Evolutionary conservation across 1,140 invertebrate genomes (phyloP).

Genomic region (Dryas iulia): DNA sequence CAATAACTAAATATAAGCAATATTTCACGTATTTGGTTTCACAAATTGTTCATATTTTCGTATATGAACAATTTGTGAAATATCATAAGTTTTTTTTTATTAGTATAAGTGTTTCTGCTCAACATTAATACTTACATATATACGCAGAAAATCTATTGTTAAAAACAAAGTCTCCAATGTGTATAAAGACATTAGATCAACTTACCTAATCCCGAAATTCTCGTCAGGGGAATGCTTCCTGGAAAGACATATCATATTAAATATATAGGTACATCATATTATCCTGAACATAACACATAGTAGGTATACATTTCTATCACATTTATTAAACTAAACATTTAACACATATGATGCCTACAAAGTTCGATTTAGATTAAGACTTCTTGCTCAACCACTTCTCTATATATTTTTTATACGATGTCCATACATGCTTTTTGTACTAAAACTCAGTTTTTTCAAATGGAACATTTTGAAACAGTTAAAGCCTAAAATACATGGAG

Average conservation of each 20-base stretch:
- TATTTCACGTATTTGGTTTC: too few relatives aligned
- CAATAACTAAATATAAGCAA: too few relatives aligned
- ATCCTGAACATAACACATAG: background rate
- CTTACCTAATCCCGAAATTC: conserved; percentile 80
- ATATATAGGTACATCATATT: background rate
- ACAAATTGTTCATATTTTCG: too few relatives aligned
- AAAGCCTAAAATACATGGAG: conserved; percentile 22
- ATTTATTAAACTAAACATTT: background rate
- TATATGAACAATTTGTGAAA: too few relatives aligned
- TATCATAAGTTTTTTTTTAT: too few relatives aligned
- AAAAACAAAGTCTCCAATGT: background rate
- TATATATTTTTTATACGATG: background rate
- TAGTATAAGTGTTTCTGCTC: too few relatives aligned
- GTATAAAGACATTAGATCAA: background rate
- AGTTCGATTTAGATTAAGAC: background rate
- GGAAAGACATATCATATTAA: conserved; percentile 29
- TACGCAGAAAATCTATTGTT: too few relatives aligned
- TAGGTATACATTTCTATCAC: background rate
- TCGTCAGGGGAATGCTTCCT: conserved; percentile 80
- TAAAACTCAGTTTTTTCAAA: background rate
- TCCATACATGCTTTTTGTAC: background rate
- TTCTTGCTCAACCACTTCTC: background rate
- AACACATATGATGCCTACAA: background rate
- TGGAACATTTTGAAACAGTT: background rate
- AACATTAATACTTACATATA: too few relatives aligned